phyloP scores from a whole-genome alignment of 2,888 invertebrate species.

The Tiliacea aurago region DNA sequence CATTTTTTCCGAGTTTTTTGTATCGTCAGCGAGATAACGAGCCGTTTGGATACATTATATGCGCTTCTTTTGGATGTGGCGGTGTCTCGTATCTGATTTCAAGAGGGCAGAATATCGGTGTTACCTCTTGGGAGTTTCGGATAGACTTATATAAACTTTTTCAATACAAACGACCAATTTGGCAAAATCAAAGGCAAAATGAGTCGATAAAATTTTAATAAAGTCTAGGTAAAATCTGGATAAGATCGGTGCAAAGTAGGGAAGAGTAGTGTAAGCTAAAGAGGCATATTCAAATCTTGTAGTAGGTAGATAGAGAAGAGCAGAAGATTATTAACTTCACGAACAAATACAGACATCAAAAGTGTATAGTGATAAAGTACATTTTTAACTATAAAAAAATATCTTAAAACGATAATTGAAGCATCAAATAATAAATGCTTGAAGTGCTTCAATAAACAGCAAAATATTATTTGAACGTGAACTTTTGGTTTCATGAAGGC shows the following conservation, averaged over 20 bases:
- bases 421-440: too few species aligned
- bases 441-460: too few species aligned
- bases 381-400: too few species aligned
- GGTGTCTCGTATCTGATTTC: conserved; percentile 2
- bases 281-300: neutral
- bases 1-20: conserved; percentile 79
- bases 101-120: neutral
- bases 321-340: neutral
- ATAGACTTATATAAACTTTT: neutral
- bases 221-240: neutral
- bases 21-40: conserved; percentile 83
- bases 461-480: too few species aligned
- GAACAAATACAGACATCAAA: too few species aligned
- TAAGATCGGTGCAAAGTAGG: neutral
- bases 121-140: conserved; percentile 8
- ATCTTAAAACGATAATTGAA: too few species aligned
- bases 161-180: neutral
- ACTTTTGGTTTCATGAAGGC: too few species aligned
- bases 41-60: conserved; percentile 68
- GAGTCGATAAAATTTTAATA: neutral
- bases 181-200: neutral
- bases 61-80: conserved; percentile 51
- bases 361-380: too few species aligned
- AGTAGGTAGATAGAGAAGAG: neutral
- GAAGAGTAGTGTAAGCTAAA: neutral